A percentile compares a stretch with the other conserved stretches of the same genome.
Conservation (phyloP, 2,113 vertebrate genomes). For the Cacatua alba region DNA sequence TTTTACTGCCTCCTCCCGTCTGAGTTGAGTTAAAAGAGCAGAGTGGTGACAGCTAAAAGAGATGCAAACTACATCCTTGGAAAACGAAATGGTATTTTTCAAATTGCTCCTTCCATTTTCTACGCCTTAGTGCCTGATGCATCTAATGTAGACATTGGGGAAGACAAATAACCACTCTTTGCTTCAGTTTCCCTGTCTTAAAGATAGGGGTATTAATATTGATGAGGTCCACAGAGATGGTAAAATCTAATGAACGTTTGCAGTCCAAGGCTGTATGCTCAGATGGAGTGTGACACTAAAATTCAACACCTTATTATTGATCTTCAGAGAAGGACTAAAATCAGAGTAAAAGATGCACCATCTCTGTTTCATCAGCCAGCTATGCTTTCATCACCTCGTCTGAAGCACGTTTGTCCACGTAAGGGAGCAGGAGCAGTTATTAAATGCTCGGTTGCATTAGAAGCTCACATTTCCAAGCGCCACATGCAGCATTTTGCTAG, state of each 20-base stretch:
- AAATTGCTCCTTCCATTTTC: conserved; percentile 9
- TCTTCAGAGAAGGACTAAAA: conserved; percentile 27
- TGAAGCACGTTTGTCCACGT: neutral
- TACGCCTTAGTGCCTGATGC: neutral
- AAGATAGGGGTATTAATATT: conserved; percentile 47
- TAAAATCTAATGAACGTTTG: conserved; percentile 33
- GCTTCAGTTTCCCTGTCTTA: conserved; percentile 7
- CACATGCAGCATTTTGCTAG: neutral
- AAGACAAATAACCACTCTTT: conserved; percentile 21
- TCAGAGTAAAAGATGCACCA: conserved; percentile 20
- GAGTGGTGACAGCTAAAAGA: neutral
- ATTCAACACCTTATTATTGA: conserved; percentile 40
- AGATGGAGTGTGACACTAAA: conserved; percentile 21
- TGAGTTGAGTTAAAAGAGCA: neutral
- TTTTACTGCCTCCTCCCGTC: neutral
- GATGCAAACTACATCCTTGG: neutral
- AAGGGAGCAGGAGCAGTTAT: neutral
- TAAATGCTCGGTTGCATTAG: neutral
- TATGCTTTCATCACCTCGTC: neutral
- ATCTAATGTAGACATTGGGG: neutral
- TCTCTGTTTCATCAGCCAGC: neutral
- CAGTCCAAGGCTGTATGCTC: neutral
- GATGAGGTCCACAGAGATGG: conserved; percentile 30
- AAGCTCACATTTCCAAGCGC: neutral
- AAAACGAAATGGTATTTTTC: conserved; percentile 19